phyloP scores from a whole-genome alignment of 1,140 invertebrate genomes.

The Lepidurus couesii region DNA sequence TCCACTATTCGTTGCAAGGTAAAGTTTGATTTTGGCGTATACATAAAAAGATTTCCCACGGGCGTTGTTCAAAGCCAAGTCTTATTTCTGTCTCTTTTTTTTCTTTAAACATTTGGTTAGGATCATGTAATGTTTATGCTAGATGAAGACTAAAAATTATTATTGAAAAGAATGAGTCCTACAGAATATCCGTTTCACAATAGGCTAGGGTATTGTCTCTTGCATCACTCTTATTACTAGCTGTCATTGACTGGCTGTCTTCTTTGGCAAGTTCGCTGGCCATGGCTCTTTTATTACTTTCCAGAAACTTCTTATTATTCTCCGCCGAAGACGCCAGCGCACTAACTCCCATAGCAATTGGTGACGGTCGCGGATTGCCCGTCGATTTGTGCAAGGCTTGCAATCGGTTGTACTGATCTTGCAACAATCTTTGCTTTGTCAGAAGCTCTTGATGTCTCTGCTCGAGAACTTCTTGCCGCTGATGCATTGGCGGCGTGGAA shows the following conservation, averaged over 20 bases:
- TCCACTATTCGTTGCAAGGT: constrained; percentile 2
- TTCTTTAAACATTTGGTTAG: not conserved
- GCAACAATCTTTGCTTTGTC: constrained; percentile 74
- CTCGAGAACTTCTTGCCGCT: constrained; percentile 67
- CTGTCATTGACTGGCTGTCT: not conserved
- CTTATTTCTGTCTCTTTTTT: not conserved
- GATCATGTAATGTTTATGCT: not conserved
- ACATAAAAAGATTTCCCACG: not conserved
- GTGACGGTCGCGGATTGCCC: not conserved
- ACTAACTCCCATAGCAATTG: constrained; percentile 22
- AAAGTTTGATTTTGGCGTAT: not conserved
- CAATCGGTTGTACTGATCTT: constrained; percentile 79
- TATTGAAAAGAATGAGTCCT: not conserved
- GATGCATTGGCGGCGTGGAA: constrained; percentile 34
- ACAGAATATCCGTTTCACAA: constrained; percentile 5
- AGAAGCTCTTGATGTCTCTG: constrained; percentile 77
- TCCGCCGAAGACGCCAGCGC: not conserved
- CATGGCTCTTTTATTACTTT: constrained; percentile 15
- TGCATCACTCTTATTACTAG: not conserved
- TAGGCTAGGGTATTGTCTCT: not conserved
- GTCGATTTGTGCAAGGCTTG: constrained; percentile 64
- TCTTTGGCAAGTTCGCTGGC: not conserved
- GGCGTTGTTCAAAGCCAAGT: not conserved
- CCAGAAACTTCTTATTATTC: constrained; percentile 9
- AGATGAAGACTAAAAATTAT: constrained; percentile 4